Conservation (phyloP, 2,113 vertebrate genomes). For the Prochilodus magdalenae region DNA sequence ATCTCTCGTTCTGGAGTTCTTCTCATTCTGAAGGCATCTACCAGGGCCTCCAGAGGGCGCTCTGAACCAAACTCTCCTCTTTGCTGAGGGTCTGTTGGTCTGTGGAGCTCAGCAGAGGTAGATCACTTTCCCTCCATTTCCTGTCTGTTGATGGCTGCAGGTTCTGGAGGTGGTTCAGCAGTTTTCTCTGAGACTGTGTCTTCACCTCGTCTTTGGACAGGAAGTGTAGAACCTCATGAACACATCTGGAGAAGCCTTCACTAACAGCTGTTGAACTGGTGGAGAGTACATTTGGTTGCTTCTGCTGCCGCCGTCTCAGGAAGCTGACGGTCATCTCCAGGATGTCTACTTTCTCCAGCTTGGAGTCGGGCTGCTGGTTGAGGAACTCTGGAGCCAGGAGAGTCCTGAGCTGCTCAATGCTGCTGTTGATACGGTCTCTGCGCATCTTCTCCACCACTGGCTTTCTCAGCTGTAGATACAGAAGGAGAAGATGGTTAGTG, state of each 20-base stretch:
- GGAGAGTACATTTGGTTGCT: conserved; percentile 62
- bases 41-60: conserved; percentile 73
- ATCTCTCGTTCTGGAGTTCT: not conserved
- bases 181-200: conserved; percentile 52
- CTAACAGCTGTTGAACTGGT: conserved; percentile 34
- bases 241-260: conserved; percentile 59
- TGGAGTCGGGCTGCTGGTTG: conserved; percentile 70
- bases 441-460: conserved; percentile 50
- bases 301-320: conserved; percentile 47
- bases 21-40: conserved; percentile 26
- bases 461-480: conserved; percentile 56
- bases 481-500: conserved; percentile 25
- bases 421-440: conserved; percentile 60
- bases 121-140: conserved; percentile 53
- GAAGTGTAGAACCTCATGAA: conserved; percentile 66
- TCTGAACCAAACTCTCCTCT: conserved; percentile 40
- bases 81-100: conserved; percentile 54
- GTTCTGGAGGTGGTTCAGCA: conserved; percentile 60
- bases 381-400: conserved; percentile 67
- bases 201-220: conserved; percentile 60
- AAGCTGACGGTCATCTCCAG: conserved; percentile 53
- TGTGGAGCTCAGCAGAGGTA: conserved; percentile 40
- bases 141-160: conserved; percentile 53
- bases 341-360: conserved; percentile 66
- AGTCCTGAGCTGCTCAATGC: conserved; percentile 66